Conservation (phyloP, 2,888 invertebrate species). For the Plebejus melissa region DNA sequence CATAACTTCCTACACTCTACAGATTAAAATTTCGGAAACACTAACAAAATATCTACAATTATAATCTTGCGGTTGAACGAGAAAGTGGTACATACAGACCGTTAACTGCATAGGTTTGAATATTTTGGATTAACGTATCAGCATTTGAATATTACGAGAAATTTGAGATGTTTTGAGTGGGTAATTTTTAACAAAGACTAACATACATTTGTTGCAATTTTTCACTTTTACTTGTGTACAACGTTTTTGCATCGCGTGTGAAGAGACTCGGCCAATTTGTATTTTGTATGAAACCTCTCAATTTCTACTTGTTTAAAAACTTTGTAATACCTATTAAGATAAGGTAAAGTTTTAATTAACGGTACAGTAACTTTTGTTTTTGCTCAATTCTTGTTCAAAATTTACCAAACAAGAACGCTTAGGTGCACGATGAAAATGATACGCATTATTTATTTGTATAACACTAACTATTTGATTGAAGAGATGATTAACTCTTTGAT, state of each 20-base stretch:
- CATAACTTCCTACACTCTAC: conserved; percentile 7
- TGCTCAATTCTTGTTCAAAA: not conserved
- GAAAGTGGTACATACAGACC: conserved; percentile 22
- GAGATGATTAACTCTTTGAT: not conserved
- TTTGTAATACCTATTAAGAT: not conserved
- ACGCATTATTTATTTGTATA: not conserved
- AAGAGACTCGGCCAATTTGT: not conserved
- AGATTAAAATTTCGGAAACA: conserved; percentile 15
- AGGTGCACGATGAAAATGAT: not conserved
- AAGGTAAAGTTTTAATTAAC: not conserved
- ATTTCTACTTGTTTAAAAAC: not conserved
- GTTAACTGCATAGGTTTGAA: conserved; percentile 26
- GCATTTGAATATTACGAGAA: not conserved
- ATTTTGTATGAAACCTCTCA: not conserved
- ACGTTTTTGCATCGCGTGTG: not conserved
- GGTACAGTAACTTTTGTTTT: not conserved
- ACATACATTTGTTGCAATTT: not conserved
- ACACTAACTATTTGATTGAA: not conserved
- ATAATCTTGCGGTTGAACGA: conserved; percentile 25
- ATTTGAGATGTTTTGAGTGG: conserved; percentile 2
- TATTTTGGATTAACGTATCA: conserved; percentile 6
- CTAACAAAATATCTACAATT: conserved; percentile 23
- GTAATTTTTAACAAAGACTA: not conserved
- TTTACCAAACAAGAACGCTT: not conserved
- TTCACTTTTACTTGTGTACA: conserved; percentile 1